phyloP scores from a whole-genome alignment of 2,888 invertebrate species.

The Tetranychus truncatus region DNA sequence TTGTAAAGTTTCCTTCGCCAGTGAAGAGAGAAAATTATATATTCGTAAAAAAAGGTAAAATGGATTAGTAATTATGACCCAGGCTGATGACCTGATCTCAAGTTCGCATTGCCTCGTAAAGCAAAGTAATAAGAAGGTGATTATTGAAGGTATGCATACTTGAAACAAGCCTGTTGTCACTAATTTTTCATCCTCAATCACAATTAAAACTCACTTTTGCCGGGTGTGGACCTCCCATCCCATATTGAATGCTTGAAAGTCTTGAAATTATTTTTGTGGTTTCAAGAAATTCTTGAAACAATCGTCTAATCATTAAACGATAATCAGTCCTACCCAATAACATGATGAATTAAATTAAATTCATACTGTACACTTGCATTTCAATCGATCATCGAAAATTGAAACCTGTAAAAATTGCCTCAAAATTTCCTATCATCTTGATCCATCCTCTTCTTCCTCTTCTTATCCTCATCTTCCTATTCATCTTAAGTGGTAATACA shows the following conservation, averaged over 20 bases:
- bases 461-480: not conserved
- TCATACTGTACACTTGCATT: not conserved
- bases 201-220: not conserved
- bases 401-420: not conserved
- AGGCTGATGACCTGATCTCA: not conserved
- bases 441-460: not conserved
- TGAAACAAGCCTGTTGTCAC: not conserved
- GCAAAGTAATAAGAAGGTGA: not conserved
- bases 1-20: too few relatives aligned
- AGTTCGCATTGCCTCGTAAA: not conserved
- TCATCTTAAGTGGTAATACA: not conserved
- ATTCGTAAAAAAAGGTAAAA: not conserved
- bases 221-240: slow-evolving; percentile 1
- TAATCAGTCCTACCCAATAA: too few relatives aligned
- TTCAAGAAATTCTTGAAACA: too few relatives aligned
- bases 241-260: not conserved
- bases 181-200: slow-evolving; percentile 1
- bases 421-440: not conserved
- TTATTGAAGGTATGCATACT: not conserved
- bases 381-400: not conserved
- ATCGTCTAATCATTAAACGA: too few relatives aligned
- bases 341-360: not conserved
- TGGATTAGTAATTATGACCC: not conserved
- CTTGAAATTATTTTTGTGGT: too few relatives aligned
- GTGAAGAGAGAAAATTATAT: too few relatives aligned